Percentiles rank a stretch among this genome's conserved stretches.
Evolutionary conservation across 2,888 invertebrate species (phyloP).

Genomic region (Stenotaenia linearis): DNA sequence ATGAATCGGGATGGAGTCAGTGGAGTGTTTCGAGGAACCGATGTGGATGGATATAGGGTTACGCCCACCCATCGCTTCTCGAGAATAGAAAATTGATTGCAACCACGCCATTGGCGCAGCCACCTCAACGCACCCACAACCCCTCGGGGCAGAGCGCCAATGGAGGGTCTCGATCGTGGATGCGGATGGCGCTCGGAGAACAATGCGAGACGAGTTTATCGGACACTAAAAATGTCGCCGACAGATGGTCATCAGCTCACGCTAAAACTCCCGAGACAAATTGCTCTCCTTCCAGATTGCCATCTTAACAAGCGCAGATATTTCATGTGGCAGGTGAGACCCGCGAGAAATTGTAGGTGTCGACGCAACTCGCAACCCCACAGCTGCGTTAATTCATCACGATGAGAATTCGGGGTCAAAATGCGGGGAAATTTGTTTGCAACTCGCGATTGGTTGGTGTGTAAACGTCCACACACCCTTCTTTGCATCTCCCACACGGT

Average conservation of each 20-base stretch:
- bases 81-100: constrained; percentile 19
- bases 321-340: background rate
- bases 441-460: background rate
- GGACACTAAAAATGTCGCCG: background rate
- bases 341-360: background rate
- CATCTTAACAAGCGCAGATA: background rate
- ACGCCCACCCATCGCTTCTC: background rate
- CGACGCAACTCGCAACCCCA: background rate
- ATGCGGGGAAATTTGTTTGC: background rate
- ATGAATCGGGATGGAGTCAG: background rate
- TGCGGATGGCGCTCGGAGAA: background rate
- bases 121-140: constrained; percentile 17
- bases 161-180: background rate
- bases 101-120: background rate
- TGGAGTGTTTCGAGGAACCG: constrained; percentile 7
- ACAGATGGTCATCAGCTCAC: background rate
- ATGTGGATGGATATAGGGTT: background rate
- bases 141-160: constrained; percentile 13
- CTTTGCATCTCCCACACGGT: too few species aligned
- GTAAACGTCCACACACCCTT: too few species aligned
- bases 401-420: background rate
- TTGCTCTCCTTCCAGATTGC: background rate
- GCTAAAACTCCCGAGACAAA: background rate
- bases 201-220: background rate
- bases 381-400: background rate